Percentiles rank a stretch among this genome's conserved stretches.
These are phyloP conservation scores for Alces alces DNA, from an alignment of 2,113 vertebrate genomes.

Conservation along the genomic window DNA sequence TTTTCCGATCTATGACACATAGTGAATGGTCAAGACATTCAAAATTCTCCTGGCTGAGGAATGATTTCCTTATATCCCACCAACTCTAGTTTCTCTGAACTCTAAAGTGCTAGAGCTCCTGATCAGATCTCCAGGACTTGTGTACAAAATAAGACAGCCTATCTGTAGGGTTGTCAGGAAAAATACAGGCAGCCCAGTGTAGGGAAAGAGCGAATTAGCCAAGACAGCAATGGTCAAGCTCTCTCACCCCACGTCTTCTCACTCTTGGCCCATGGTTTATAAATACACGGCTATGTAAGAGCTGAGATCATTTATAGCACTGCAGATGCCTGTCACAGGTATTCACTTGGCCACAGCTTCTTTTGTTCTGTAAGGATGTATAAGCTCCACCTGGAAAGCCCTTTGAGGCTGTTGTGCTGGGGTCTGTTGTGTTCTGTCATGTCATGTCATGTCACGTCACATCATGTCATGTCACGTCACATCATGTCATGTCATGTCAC, in stretches of 20 bases:
- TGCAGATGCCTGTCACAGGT: background rate
- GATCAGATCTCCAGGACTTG: background rate
- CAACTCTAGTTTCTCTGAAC: background rate
- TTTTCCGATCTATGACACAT: background rate
- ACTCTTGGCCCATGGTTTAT: background rate
- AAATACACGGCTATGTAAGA: background rate
- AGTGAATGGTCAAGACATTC: background rate
- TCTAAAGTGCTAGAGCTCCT: background rate
- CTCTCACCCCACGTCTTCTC: accelerated
- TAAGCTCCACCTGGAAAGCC: background rate
- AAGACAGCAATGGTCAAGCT: background rate
- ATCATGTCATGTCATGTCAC: background rate
- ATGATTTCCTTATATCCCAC: background rate
- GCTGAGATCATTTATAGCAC: background rate
- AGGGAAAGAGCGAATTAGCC: background rate
- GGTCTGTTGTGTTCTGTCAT: background rate
- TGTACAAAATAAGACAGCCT: background rate
- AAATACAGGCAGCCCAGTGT: background rate
- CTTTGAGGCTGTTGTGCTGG: background rate
- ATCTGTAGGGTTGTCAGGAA: background rate
- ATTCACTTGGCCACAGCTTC: background rate
- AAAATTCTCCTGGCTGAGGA: background rate
- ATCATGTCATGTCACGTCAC: accelerated
- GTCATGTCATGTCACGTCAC: background rate
- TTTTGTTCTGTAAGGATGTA: background rate